Percentiles rank a stretch among this genome's conserved stretches.
These are phyloP conservation scores for Pollenia amentaria DNA, from an alignment of 2,888 invertebrate genomes.

Conservation along the genomic window DNA sequence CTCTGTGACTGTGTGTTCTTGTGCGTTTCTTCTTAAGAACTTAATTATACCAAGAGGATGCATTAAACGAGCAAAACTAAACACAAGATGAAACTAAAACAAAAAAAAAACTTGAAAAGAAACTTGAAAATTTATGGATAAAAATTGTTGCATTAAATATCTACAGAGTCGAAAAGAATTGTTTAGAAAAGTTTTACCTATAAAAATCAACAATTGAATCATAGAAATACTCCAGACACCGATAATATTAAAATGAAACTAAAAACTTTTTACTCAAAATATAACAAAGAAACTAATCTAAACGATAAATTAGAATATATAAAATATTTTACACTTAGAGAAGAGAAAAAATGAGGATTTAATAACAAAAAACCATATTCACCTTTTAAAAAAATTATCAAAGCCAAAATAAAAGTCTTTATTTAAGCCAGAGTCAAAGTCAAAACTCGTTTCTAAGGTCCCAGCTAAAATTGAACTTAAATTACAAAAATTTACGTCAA, in stretches of 20 bases:
- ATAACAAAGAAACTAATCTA: slow-evolving; percentile 27
- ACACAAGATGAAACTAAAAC: slow-evolving; percentile 55
- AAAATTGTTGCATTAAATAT: slow-evolving; percentile 63
- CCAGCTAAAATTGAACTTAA: too few species aligned
- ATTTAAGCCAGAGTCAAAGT: too few species aligned
- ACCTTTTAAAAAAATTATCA: too few species aligned
- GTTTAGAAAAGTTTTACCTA: slow-evolving; percentile 5
- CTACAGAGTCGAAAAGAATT: background rate
- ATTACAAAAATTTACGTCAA: too few species aligned
- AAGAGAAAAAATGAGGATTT: slow-evolving; percentile 7
- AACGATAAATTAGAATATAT: background rate
- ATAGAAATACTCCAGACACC: slow-evolving; percentile 36
- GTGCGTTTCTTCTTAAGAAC: slow-evolving; percentile 60
- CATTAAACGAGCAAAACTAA: slow-evolving; percentile 67
- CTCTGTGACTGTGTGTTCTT: background rate
- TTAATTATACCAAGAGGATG: slow-evolving; percentile 73
- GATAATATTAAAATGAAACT: slow-evolving; percentile 52
- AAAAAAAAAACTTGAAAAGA: slow-evolving; percentile 37
- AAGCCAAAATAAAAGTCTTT: too few species aligned
- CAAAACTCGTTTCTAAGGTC: too few species aligned
- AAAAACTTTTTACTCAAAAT: slow-evolving; percentile 26
- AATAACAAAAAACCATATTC: too few species aligned
- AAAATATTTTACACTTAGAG: slow-evolving; percentile 17
- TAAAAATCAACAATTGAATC: slow-evolving; percentile 49
- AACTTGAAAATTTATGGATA: slow-evolving; percentile 70